Evolutionary conservation across 2,888 invertebrate genomes (phyloP), one percentile per base, ranked within the genome.

Genomic region (Fabriciana adippe): DNA sequence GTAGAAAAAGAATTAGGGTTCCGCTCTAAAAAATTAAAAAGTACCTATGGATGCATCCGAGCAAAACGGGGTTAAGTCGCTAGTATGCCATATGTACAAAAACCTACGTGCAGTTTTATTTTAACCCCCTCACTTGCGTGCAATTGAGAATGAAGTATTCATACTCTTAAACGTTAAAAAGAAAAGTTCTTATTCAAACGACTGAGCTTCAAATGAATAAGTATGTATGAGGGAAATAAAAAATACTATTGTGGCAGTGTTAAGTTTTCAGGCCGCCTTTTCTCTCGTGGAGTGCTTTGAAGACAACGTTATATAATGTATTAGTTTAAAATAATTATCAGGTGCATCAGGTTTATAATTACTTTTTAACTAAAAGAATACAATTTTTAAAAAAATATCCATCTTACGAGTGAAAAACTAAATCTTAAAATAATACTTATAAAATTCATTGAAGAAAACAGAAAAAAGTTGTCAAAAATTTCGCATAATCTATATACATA

Each of bases 81-180:
- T 21, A 59, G 21, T n/a, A 0, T n/a, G 1, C n/a, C 26, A 26
- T 6, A 47, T 47, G 11, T 48, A 26, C 41, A 48, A 31, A 55
- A 62, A 62, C 55, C 45, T 48, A 55, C 53, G 13, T 18, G 18
- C 47, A 56, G 21, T 61, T 54, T 66, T 60, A 54, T 63, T 64
- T 57, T 53, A 11, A 41, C 26, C 5, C 50, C 41, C 13, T 57
- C 16, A 51, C 56, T 57, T 64, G 45, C 51, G 45, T 64, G 41
- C 56, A 64, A 57, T 64, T 64, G 64, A 57, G 64, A 64, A 64
- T 64, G 64, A 57, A 64, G 56, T 57, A 57, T 64, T 57, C 64
- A 57, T 51, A 35, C 55, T 48, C 31, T 21, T 51, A 64, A 56
- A 64, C 56, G 56, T 56, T 57, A 45, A 64, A 56, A 57, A 64